phyloP scores from a whole-genome alignment of 2,888 invertebrate genomes.

The Agrilus cyanescens region DNA sequence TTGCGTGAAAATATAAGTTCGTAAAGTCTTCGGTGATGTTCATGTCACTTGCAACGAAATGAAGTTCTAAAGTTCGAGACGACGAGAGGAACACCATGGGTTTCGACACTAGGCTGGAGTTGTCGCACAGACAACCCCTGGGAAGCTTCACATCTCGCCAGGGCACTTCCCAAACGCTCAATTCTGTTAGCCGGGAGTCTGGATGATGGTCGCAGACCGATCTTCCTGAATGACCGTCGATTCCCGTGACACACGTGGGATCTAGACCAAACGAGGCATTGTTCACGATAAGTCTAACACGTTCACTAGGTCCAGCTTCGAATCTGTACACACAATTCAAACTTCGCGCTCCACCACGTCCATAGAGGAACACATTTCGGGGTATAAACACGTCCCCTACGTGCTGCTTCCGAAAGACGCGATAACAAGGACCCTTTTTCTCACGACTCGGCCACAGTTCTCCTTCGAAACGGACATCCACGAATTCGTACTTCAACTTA shows the following conservation, averaged over 20 bases:
- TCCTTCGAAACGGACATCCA: constrained; percentile 68
- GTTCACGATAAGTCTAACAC: constrained; percentile 53
- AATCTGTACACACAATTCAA: constrained; percentile 69
- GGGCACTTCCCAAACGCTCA: constrained; percentile 55
- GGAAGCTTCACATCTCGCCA: constrained; percentile 61
- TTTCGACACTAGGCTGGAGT: constrained; percentile 45
- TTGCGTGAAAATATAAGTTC: constrained; percentile 65
- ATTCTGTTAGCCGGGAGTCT: constrained; percentile 38
- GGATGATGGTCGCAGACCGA: constrained; percentile 41
- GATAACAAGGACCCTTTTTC: constrained; percentile 38
- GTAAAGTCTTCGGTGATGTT: constrained; percentile 71
- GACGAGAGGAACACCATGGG: constrained; percentile 53
- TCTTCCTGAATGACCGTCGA: constrained; percentile 61
- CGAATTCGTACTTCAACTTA: constrained; percentile 67
- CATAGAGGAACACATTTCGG: constrained; percentile 69
- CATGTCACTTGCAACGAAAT: constrained; percentile 61
- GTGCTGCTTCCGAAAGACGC: constrained; percentile 52
- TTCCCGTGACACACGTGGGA: constrained; percentile 53
- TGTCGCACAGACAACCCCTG: constrained; percentile 71
- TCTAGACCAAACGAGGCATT: constrained; percentile 62
- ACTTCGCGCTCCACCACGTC: constrained; percentile 67
- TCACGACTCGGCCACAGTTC: constrained; percentile 41
- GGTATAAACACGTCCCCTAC: constrained; percentile 54
- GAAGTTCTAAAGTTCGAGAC: constrained; percentile 60
- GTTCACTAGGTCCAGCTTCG: constrained; percentile 50